Evolutionary conservation across 2,888 invertebrate species (phyloP), one percentile per base, ranked within the genome.

Genomic region (Cecidostiba fungosa): DNA sequence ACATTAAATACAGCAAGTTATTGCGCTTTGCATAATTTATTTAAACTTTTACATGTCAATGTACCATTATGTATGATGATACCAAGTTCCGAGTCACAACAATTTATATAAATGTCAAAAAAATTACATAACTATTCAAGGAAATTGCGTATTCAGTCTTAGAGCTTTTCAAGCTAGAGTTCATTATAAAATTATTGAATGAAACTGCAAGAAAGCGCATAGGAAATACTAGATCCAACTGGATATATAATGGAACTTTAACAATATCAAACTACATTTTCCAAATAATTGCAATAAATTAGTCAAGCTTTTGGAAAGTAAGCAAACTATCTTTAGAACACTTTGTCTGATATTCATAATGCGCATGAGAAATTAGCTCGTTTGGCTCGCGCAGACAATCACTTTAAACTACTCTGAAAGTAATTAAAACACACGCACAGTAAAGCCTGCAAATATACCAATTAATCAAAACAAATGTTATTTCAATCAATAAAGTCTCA

Each of bases 351-450:
- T n/a, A 70, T 70, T 19, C 32, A 70, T 70, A 32, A 36, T 70
- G 3, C n/a, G 19, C 36, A 32, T 36, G 36, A 39, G 59, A 62
- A 77, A 66, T n/a, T 66, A 29, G 16, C 14, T 39, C 47, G 23
- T 66, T 43, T 29, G 19, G 50, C 59, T 43, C 19, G 5, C 23
- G 12, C 19, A 10, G 23, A 39, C 50, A 77, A 62, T 77, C 54
- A 77, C 62, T 66, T 77, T n/a, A 26, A 77, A 62, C 36, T 77
- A 77, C 39, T 59, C 3, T 23, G 16, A 39, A 77, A 66, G 66
- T 77, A 77, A 77, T 66, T 19, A 77, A 39, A 77, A 62, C 76
- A 76, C 36, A 62, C 19, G 19, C 5, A 50, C 50, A 50, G 50
- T 29, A 77, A 26, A 59, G n/a, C 19, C 19, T 16, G 19, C 29